A percentile compares a stretch with the other conserved stretches of the same genome.
These are phyloP conservation scores for Parnassius mnemosyne DNA, from an alignment of 2,888 invertebrate species.

Conservation along the genomic window DNA sequence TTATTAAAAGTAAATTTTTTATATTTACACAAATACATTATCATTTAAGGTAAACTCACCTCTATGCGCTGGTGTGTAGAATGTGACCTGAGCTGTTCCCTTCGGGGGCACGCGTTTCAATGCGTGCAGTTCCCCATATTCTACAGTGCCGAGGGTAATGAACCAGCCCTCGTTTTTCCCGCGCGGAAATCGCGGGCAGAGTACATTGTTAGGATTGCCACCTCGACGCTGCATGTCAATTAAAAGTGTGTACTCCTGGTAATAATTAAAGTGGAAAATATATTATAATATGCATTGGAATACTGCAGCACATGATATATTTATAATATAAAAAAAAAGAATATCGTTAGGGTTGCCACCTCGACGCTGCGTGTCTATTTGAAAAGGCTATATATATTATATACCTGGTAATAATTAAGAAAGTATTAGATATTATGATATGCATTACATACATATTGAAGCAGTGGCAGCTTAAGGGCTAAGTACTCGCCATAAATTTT, in stretches of 20 bases:
- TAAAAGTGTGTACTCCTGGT: constrained; percentile 84
- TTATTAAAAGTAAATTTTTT: no score
- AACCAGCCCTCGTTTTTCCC: constrained; percentile 98
- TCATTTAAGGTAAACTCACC: constrained; percentile 41
- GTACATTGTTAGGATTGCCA: constrained; percentile 81
- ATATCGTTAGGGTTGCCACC: constrained; percentile 81
- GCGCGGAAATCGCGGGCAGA: constrained; percentile 93
- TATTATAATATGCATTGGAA: no score
- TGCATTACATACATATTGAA: no score
- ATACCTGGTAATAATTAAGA: constrained; percentile 63
- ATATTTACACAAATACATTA: no score
- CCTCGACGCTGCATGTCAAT: constrained; percentile 80
- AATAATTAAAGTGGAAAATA: no score
- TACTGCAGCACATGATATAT: no score
- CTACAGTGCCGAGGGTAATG: constrained; percentile 88
- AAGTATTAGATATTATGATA: no score
- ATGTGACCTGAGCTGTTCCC: constrained; percentile 60
- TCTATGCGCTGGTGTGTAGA: constrained; percentile 53
- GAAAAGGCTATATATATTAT: constrained; percentile 87
- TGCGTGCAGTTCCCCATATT: constrained; percentile 87
- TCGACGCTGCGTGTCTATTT: constrained; percentile 78
- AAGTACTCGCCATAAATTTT: no score
- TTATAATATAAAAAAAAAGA: constrained; percentile 53
- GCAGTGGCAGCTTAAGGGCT: no score
- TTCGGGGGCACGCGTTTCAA: constrained; percentile 86